These are phyloP conservation scores for Campoplex capitator DNA, from an alignment of 2,888 invertebrate genomes.

Conservation along the genomic window DNA sequence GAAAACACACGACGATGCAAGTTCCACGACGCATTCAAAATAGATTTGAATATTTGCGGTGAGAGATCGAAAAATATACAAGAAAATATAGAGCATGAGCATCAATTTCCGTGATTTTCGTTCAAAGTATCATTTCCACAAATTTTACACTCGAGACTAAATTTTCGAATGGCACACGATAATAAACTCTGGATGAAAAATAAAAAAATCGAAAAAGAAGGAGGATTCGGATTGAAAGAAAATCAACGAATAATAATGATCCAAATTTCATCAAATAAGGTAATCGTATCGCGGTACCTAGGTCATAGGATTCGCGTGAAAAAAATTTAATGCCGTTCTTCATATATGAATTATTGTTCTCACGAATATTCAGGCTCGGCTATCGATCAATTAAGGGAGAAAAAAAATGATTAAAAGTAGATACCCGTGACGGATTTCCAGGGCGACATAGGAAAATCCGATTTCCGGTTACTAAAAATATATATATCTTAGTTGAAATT, in stretches of 20 bases:
- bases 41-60: constrained; percentile 64
- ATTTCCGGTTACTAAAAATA: too few relatives aligned
- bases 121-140: constrained; percentile 14
- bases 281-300: too few relatives aligned
- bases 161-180: not conserved
- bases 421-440: too few relatives aligned
- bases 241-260: not conserved
- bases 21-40: constrained; percentile 63
- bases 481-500: too few relatives aligned
- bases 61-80: constrained; percentile 61
- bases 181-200: not conserved
- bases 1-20: constrained; percentile 44
- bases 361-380: too few relatives aligned
- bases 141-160: not conserved
- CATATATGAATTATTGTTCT: too few relatives aligned
- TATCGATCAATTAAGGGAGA: too few relatives aligned
- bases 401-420: too few relatives aligned
- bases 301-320: too few relatives aligned
- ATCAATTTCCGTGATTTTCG: constrained; percentile 12
- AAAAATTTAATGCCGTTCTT: too few relatives aligned
- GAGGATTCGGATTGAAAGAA: not conserved
- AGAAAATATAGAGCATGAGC: not conserved
- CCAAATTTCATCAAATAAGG: not conserved
- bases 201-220: not conserved
- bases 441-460: too few relatives aligned